Evolutionary conservation across 2,113 vertebrate genomes (phyloP), one percentile per base, ranked within the genome.

Genomic region (Anhinga rufa): DNA sequence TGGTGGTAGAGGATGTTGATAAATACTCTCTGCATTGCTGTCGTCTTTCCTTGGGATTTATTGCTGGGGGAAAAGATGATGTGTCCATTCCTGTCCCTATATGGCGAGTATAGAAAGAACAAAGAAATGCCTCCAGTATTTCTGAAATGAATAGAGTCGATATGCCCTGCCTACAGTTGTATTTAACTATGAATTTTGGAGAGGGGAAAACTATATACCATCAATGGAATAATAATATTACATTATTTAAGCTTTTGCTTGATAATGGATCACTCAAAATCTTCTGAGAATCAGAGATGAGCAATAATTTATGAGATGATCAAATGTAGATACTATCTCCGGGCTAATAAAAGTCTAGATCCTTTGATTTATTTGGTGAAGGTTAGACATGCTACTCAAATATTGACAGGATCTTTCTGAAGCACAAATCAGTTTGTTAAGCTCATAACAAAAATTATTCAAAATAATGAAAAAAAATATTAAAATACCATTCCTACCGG

Each of bases 261-360:
- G 86, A 17, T 93, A 92, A 88, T 70, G 52, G 70, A 15, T 81
- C n/a, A 24, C 69, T 91, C 20, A 65, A 11, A 76, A 74, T 79
- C 74, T 46, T 54, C 28, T 58, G 86, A 80, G 84, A 79, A 58
- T 65, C 61, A 58, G 77, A 82, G 36, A 17, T 46, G 65, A 89
- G 77, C 46, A 91, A 74, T 96, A 87, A 96, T 93, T 87, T 55
- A 94, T 88, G 74, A 85, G 66, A 21, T 26, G 54, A 38, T 92
- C 92, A 81, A 72, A 66, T 17, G 57, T 4, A 61, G 88, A 38
- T 82, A 16, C 81, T 72, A 2, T 79, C 54, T 85, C 24, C 0
- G 0, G 54, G 24, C 46, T 54, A 79, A 69, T 96, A 79, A 82
- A 87, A 93, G 76, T 80, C 51, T 1, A 15, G n/a, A 66, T 80